Evolutionary conservation across 2,797 vertebrate genomes (phyloP), one percentile per base, ranked within the genome.

Genomic region (Selene dorsalis): DNA sequence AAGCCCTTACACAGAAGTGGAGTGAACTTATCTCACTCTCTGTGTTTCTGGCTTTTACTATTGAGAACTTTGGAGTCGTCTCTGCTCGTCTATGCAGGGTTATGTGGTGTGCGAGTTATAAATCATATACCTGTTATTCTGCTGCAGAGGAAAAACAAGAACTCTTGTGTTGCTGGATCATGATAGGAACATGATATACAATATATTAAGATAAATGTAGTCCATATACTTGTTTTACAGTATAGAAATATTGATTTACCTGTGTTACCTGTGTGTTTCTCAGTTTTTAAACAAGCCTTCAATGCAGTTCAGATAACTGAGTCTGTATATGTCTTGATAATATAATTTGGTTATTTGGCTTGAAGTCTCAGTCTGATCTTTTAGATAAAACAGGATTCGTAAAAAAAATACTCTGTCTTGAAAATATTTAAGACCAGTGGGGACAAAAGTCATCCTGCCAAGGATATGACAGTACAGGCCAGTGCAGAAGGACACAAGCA

Each of bases 1-100:
- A 67, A 32, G 18, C 39, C 3, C 18, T 58, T 53, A 58, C 26
- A 59, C 52, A 69, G 57, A 59, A 35, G 69, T 73, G 28, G 20
- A 75, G 12, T 48, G 24, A 68, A 50, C 53, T 28, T 6, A 58
- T 64, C 4, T 22, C 3, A 50, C 11, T 32, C 13, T 66, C 47
- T 2, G 4, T 22, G 1, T 57, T 57, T 69, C 38, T 30, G 22
- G 55, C 14, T 58, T 77, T 70, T 38, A 39, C 14, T 45, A 58
- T 9, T 28, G 26, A 38, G 47, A 16, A 3, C 58, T 61, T 26
- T 28, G 6, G 8, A 18, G 17, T 45, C 0, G 3, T 22, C 32
- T 41, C 13, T 35, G 10, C 38, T 43, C 28, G 6, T 2, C 8
- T 60, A 32, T 52, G 12, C n/a, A 65, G 38, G 26, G 22, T 47